Base-by-base conservation (phyloP, 2,888 invertebrate species). In the Lypha dubia region DNA sequence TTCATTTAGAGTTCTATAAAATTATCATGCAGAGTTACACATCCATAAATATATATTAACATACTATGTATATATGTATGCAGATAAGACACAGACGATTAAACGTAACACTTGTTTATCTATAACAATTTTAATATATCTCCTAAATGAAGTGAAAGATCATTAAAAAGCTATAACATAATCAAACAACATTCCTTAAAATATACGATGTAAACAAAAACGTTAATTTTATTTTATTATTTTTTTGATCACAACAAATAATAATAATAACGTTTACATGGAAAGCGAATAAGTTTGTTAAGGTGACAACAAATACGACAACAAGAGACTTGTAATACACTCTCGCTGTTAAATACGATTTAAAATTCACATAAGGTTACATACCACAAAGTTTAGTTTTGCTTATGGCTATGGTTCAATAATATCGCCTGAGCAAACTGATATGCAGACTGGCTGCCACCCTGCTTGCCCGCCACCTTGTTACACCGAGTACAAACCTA, bases 321-420 rank as follows among this genome's bases (percentile, higher is more conserved):
- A 28, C 28, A 28, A 2, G 3, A 28, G 2, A 28, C 28, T n/a
- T n/a, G n/a, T n/a, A n/a, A n/a, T n/a, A n/a, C n/a, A n/a, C n/a
- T n/a, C n/a, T n/a, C n/a, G n/a, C 28, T 28, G 5, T 4, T 28
- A 28, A 5, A 28, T 28, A 28, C 28, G 28, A 2, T 28, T 28
- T 28, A 5, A 5, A 28, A 28, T 2, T 4, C 28, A 28, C n/a
- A n/a, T n/a, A n/a, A n/a, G n/a, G n/a, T n/a, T 28, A 28, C 28
- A 28, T 28, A 28, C 5, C 2, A 60, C 11, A 76, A 22, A 60
- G 20, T 46, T 49, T 20, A 49, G 49, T 20, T 15, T 38, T 7
- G 13, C 17, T 35, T 73, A 20, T 75, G 56, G 74, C 63, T 65
- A 65, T 74, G 75, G 83, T 71, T 79, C 79, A 75, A 75, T 79